Percentiles rank a stretch among this genome's conserved stretches.
These are phyloP conservation scores for Sceloporus tristichus DNA, from an alignment of 2,113 vertebrate genomes.

Conservation along the genomic window DNA sequence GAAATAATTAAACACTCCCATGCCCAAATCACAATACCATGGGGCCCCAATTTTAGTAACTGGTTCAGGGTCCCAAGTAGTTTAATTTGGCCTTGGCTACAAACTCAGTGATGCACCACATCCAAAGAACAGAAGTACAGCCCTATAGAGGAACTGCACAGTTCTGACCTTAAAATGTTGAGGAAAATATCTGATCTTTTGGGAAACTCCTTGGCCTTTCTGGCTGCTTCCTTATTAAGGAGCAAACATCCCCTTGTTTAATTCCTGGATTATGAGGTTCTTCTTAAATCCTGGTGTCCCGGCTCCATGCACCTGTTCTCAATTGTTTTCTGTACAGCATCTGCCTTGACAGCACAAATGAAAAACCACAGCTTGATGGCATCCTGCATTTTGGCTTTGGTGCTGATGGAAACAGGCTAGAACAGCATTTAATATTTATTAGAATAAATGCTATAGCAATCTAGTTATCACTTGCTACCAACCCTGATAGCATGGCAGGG, in stretches of 20 bases:
- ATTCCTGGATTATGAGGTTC: neutral
- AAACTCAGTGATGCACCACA: neutral
- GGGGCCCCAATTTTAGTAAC: too few species aligned
- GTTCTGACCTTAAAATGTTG: neutral
- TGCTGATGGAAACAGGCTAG: neutral
- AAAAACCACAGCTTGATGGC: neutral
- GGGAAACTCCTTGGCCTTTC: neutral
- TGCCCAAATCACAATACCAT: too few species aligned
- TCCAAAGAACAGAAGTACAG: neutral
- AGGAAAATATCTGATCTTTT: neutral
- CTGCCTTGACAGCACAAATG: neutral
- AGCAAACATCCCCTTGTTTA: neutral
- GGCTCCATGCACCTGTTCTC: neutral
- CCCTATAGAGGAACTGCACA: neutral
- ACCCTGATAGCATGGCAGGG: neutral
- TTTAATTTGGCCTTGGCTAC: neutral
- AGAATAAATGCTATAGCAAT: neutral
- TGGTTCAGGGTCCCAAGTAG: too few species aligned
- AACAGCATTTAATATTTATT: neutral
- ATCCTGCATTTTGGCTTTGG: neutral
- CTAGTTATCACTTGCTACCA: neutral
- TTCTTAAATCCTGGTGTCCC: neutral
- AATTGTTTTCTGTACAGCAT: neutral
- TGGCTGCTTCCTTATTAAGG: neutral
- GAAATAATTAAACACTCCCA: too few species aligned